phyloP scores from a whole-genome alignment of 2,888 invertebrate genomes.

The Acholoe squamosa region DNA sequence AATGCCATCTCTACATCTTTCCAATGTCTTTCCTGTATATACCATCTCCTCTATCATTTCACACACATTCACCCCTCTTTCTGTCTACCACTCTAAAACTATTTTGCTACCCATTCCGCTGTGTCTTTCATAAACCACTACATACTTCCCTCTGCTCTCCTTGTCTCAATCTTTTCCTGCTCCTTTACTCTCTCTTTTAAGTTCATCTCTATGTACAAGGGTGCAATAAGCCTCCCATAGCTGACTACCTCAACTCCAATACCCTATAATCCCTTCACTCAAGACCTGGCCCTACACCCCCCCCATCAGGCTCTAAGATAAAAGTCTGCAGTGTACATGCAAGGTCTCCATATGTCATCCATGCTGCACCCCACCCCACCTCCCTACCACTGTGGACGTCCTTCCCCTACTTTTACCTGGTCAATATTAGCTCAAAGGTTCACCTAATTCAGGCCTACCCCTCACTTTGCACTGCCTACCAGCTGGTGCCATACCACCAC shows the following conservation, averaged over 20 bases:
- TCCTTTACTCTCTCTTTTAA: neutral
- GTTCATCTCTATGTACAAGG: constrained; percentile 14
- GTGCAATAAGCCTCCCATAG: too few species aligned
- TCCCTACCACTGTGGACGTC: neutral
- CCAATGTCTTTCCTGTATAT: too few species aligned
- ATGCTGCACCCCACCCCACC: neutral
- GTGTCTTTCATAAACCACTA: too few species aligned
- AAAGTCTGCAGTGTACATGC: neutral
- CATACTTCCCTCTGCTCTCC: neutral
- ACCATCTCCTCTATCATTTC: too few species aligned
- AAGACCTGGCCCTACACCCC: neutral
- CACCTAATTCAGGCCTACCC: neutral
- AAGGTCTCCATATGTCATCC: neutral
- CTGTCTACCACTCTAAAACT: too few species aligned
- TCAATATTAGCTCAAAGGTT: neutral
- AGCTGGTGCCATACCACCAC: neutral
- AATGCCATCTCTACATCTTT: too few species aligned
- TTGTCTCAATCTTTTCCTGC: neutral
- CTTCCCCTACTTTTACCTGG: neutral
- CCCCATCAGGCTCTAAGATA: neutral
- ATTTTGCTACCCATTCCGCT: too few species aligned
- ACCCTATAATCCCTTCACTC: neutral
- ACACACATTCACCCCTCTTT: too few species aligned
- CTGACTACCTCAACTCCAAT: too few species aligned
- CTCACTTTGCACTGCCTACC: neutral